Conservation (phyloP, 2,113 vertebrate genomes). For the Fregata magnificens region DNA sequence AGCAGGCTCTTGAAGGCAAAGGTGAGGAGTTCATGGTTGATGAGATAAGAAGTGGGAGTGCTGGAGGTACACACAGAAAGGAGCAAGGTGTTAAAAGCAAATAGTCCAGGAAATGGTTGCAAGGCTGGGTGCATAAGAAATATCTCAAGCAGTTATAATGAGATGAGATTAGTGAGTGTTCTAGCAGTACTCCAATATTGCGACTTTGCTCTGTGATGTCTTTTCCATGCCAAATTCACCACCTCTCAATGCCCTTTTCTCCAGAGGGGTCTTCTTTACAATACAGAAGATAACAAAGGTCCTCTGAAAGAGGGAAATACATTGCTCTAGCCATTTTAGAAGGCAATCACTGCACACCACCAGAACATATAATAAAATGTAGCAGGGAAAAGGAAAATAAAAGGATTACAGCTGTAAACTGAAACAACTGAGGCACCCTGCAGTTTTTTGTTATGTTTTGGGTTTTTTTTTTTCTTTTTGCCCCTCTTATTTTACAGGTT, state of each 20-base stretch:
- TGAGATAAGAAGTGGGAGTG: slow-evolving; percentile 16
- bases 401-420: neutral
- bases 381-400: neutral
- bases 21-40: slow-evolving; percentile 31
- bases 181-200: neutral
- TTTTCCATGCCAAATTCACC: neutral
- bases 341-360: neutral
- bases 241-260: slow-evolving; percentile 5
- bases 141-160: neutral
- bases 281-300: neutral
- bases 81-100: slow-evolving; percentile 23
- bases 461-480: neutral
- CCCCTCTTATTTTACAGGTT: neutral
- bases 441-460: neutral
- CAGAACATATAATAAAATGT: neutral
- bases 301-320: neutral
- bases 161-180: slow-evolving; percentile 32
- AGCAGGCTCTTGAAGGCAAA: neutral
- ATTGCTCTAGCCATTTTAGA: neutral
- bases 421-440: neutral
- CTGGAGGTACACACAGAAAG: neutral
- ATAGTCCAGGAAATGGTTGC: neutral
- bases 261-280: neutral
- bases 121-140: neutral
- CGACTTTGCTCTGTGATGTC: neutral